Base-by-base conservation (phyloP, 2,888 invertebrate genomes). In the Spodoptera picta region DNA sequence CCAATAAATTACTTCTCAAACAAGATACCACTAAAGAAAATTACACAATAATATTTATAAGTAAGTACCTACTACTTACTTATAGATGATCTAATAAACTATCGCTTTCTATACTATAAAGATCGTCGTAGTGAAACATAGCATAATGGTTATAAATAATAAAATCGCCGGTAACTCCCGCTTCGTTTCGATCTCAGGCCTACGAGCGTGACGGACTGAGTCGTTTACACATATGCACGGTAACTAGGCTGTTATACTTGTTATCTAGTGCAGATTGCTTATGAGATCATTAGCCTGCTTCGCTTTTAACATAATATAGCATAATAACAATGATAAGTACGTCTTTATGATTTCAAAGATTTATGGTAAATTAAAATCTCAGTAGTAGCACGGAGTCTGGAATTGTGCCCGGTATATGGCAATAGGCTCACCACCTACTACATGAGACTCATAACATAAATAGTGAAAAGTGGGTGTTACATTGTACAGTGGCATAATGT, bases 131-230 rank as follows among this genome's bases (percentile, higher is more conserved):
- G 79, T 75, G 80, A 77, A 75, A 69, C 72, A 65, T 62, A 67
- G 66, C 67, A 73, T 73, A 64, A 67, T 64, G 61, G 44, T 65
- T 65, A 73, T 77, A 70, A 77, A 77, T 79, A 79, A 70, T 77
- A 79, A 79, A 77, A 69, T 56, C 49, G 55, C 23, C 36, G 41
- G 41, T 75, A 72, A 75, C 68, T 68, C 31, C 55, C 47, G 27
- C 31, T n/a, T 54, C 23, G 77, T 81, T 87, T 91, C 91, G 65
- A 85, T 91, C 87, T 91, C 91, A 66, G 75, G 73, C 80, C 65
- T 77, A 73, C 66, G 27, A 86, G 84, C 91, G 88, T 90, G 90
- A 91, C 90, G 86, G 62, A 63, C 46, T 44, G 57, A 57, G 73
- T 72, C 68, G 75, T 74, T 73, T 68, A 74, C 68, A 70, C 62